Evolutionary conservation across 2,113 vertebrate genomes (phyloP).

Genomic region (Myiopsitta monachus): DNA sequence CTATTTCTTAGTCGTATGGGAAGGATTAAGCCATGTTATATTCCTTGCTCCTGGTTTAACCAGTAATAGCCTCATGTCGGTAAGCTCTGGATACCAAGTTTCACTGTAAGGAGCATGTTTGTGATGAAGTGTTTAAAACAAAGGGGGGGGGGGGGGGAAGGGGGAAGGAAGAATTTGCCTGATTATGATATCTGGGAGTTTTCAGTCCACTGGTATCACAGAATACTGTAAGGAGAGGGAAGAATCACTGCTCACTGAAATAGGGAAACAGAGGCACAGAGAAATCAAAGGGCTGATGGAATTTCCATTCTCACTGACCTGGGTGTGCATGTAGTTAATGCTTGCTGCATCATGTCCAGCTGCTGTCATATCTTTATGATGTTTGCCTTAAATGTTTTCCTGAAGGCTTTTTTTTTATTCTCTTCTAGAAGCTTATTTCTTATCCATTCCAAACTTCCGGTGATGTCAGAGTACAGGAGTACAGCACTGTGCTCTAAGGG

Average conservation of each 20-base stretch:
- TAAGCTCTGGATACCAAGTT: neutral
- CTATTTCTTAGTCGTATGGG: neutral
- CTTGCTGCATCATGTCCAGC: neutral
- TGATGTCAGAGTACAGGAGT: neutral
- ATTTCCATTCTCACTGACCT: neutral
- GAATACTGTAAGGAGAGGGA: neutral
- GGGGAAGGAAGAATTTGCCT: neutral
- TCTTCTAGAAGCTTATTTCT: neutral
- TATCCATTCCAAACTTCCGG: neutral
- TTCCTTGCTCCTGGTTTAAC: neutral
- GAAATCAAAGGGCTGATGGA: neutral
- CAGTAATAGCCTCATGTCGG: neutral
- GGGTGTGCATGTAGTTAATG: neutral
- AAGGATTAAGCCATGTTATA: neutral
- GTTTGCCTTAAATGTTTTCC: neutral
- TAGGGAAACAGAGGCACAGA: neutral
- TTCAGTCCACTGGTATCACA: neutral
- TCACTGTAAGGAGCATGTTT: neutral
- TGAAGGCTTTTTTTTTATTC: neutral
- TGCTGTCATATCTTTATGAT: neutral
- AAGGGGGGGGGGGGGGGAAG: too few relatives aligned
- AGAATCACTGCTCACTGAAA: rapidly evolving
- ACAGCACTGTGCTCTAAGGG: neutral
- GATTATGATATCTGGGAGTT: neutral
- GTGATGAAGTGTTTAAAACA: neutral